These are phyloP conservation scores for Puffinus mauretanicus DNA, from an alignment of 2,113 vertebrate genomes.

Conservation along the genomic window DNA sequence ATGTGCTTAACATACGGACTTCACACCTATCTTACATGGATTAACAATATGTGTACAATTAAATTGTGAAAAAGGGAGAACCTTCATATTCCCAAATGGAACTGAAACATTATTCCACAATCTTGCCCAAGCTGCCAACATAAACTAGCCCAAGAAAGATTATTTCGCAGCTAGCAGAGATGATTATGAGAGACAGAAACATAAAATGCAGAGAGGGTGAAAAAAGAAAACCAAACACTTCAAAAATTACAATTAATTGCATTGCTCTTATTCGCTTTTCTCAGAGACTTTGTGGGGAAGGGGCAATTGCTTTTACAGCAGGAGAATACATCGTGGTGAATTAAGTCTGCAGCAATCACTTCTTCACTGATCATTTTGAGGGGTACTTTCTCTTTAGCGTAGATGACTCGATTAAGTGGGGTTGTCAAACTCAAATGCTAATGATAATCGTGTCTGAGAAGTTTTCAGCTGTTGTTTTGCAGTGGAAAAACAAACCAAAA, in stretches of 20 bases:
- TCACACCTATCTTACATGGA: neutral
- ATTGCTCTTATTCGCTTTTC: neutral
- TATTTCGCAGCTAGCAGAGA: neutral
- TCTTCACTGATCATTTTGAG: neutral
- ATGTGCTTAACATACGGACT: neutral
- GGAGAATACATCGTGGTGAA: neutral
- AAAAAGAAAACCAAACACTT: neutral
- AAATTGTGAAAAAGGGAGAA: neutral
- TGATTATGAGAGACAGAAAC: neutral
- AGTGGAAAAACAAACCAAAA: conserved; percentile 62
- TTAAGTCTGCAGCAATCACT: neutral
- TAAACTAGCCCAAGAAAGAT: neutral
- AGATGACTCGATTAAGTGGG: neutral
- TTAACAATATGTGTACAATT: neutral
- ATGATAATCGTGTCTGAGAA: neutral
- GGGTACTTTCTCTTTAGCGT: neutral
- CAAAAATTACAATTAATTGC: neutral
- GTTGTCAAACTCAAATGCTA: neutral
- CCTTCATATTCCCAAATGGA: neutral
- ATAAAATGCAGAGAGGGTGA: neutral
- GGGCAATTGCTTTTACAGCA: neutral
- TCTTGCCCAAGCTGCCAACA: neutral
- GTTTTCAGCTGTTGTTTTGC: conserved; percentile 77
- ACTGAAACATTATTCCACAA: neutral
- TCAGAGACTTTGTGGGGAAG: neutral